Evolutionary conservation across 92 coral and sea anemone species (phyloP).

Genomic region (Epizoanthus scotinus): DNA sequence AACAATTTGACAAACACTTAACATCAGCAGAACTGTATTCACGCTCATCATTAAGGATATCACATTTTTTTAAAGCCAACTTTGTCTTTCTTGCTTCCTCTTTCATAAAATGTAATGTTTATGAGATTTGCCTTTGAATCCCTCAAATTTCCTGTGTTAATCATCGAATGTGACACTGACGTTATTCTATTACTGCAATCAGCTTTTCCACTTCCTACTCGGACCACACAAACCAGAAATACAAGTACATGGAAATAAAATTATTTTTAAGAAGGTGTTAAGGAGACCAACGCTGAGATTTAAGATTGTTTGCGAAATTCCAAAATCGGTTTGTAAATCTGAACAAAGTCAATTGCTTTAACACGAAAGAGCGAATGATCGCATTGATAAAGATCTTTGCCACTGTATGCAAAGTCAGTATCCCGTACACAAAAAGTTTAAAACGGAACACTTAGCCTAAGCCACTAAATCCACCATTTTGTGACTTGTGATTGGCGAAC

Average conservation of each 20-base stretch:
- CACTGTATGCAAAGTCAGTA: too few species aligned
- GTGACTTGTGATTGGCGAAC: too few species aligned
- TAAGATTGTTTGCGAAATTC: slow-evolving; percentile 30
- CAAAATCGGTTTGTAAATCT: slow-evolving; percentile 11
- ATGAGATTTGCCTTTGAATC: neutral
- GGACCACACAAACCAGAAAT: slow-evolving; percentile 9
- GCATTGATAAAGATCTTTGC: neutral
- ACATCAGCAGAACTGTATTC: neutral
- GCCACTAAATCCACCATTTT: too few species aligned
- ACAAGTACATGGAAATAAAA: neutral
- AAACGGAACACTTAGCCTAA: too few species aligned
- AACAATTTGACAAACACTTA: neutral
- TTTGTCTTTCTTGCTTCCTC: too few species aligned
- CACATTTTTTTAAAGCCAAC: too few species aligned
- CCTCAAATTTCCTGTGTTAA: neutral
- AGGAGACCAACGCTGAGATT: slow-evolving; percentile 46
- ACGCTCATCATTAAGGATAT: neutral
- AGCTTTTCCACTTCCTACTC: neutral
- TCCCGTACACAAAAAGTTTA: too few species aligned
- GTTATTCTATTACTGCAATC: neutral
- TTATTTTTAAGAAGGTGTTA: slow-evolving; percentile 19
- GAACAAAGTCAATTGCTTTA: slow-evolving; percentile 1
- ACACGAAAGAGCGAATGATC: neutral
- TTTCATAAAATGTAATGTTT: neutral
- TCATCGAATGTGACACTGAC: neutral